Evolutionary conservation across 1,140 invertebrate species (phyloP).

Genomic region (Drosophila nigromelanica): DNA sequence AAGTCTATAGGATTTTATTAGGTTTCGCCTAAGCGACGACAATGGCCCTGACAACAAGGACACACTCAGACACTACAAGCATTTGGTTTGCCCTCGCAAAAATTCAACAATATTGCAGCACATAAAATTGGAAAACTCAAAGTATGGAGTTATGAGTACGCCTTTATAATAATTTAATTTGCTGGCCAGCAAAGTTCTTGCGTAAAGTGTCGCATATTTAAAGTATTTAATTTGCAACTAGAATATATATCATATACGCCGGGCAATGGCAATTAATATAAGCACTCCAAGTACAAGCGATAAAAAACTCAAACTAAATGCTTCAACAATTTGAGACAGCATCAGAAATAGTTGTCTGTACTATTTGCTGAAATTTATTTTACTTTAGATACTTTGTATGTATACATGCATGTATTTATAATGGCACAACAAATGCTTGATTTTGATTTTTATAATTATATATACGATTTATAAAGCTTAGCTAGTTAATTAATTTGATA

Average conservation of each 20-base stretch:
- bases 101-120: constrained; percentile 18
- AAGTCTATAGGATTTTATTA: constrained; percentile 80
- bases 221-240: constrained; percentile 56
- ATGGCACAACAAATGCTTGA: constrained; percentile 32
- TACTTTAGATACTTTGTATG: constrained; percentile 57
- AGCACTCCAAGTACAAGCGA: constrained; percentile 46
- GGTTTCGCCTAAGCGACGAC: constrained; percentile 63
- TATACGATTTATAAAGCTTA: background rate
- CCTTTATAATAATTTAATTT: constrained; percentile 77
- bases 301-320: constrained; percentile 7
- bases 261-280: constrained; percentile 68
- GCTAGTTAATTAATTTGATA: background rate
- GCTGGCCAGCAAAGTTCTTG: constrained; percentile 50
- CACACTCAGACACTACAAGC: constrained; percentile 25
- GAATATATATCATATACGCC: background rate
- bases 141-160: constrained; percentile 19
- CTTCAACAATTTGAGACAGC: constrained; percentile 31
- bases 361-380: constrained; percentile 14
- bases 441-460: background rate
- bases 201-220: constrained; percentile 61
- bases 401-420: constrained; percentile 4
- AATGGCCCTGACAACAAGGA: constrained; percentile 43
- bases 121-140: constrained; percentile 19
- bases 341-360: constrained; percentile 11
- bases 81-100: constrained; percentile 13